phyloP scores from a whole-genome alignment of 2,113 vertebrate genomes.

The Corvus hawaiiensis region DNA sequence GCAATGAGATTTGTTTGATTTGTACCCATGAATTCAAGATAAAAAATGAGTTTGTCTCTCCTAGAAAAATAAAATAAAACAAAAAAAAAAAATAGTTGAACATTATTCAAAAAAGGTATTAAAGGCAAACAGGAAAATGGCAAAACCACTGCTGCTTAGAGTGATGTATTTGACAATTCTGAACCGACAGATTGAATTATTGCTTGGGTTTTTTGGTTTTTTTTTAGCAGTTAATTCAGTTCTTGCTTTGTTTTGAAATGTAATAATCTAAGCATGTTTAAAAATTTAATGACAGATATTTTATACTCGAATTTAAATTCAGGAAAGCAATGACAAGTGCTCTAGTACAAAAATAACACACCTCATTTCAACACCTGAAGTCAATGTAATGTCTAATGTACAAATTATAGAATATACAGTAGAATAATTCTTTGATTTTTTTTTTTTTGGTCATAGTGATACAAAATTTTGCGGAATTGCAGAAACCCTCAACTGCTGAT shows the following conservation, averaged over 20 bases:
- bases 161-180: constrained; percentile 18
- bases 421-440: not conserved
- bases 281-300: constrained; percentile 13
- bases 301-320: constrained; percentile 1
- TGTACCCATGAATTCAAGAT: not conserved
- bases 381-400: not conserved
- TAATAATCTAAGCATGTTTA: not conserved
- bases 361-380: not conserved
- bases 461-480: not conserved
- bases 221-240: not conserved
- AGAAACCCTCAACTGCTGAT: not conserved
- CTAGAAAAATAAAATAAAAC: not conserved
- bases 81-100: not conserved
- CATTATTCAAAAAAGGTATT: constrained; percentile 11
- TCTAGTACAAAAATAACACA: not conserved
- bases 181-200: not conserved
- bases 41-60: not conserved
- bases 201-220: not conserved
- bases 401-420: not conserved
- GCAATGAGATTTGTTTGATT: not conserved
- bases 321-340: not conserved
- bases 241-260: constrained; percentile 21
- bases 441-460: not conserved
- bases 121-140: not conserved
- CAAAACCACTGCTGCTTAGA: not conserved